Conservation (phyloP, 2,797 vertebrate species). For the Rhabdomys pumilio region DNA sequence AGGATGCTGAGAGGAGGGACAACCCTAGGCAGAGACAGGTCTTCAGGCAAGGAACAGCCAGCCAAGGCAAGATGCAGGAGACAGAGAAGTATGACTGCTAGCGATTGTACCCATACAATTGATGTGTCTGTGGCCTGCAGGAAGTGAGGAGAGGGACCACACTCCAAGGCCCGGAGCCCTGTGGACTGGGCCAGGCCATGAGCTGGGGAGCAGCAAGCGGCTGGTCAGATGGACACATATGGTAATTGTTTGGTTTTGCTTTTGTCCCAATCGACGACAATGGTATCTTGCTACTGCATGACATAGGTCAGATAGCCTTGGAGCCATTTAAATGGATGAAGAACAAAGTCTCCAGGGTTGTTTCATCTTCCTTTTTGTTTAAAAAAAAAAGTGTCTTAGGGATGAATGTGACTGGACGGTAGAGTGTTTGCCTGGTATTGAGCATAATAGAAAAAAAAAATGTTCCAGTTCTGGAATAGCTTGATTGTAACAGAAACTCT, state of each 20-base stretch:
- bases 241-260: neutral
- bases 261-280: neutral
- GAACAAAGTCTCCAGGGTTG: neutral
- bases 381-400: neutral
- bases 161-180: neutral
- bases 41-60: neutral
- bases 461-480: neutral
- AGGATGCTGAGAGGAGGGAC: neutral
- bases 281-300: neutral
- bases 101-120: neutral
- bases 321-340: neutral
- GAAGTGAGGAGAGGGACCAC: neutral
- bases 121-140: neutral
- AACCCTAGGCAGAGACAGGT: neutral
- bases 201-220: neutral
- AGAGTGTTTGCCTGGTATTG: neutral
- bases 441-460: neutral
- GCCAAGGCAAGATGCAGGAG: neutral
- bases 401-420: neutral
- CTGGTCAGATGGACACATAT: neutral
- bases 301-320: neutral
- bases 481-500: neutral
- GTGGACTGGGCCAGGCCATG: neutral
- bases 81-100: neutral
- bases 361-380: neutral